Base-by-base conservation (phyloP, 2,113 vertebrate species). In the Plecotus auritus region DNA sequence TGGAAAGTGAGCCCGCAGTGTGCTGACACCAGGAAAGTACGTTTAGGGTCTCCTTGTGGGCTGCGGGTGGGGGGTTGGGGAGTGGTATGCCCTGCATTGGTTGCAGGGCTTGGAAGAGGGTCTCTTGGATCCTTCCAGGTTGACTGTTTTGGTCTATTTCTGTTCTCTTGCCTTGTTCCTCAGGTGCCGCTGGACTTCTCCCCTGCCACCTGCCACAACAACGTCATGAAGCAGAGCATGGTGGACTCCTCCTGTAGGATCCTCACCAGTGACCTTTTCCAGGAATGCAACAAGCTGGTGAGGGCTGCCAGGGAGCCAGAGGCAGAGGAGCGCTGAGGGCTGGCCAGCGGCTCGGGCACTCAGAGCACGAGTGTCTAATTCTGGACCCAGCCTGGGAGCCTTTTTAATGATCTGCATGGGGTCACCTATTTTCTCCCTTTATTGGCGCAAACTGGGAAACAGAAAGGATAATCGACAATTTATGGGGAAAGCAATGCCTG, bases 1-100 rank as follows among this genome's bases (percentile, higher is more conserved):
- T 99, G 99, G 99, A 99, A 99, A 98, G 99, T 99, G 95, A 98
- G 97, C 97, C 97, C 99, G 0, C 98, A 96, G 94, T 99, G 99
- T 92, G 99, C 99, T 0, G 99, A 99, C 96, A 99, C 99, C 85
- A 97, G 96, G 64, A 98, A 99, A 98, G 99, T 99, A 96, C 45
- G 77, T 95, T 35, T 0, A 28, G 37, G 54, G 16, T 37, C 14
- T 32, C 67, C 0, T 2, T 5, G 67, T 5, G 64, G 51, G 9
- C 30, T 1, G 23, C 4, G 26, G 54, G 0, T 69, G 61, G 40
- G 28, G 32, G 16, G 16, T 10, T 8, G 7, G 37, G 14, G 49
- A 40, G 51, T 2, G 51, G 30, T 37, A 1, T 11, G 93, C 28
- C 13, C 61, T 35, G 47, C 20, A 32, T 69, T 9, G 82, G 49